phyloP scores from a whole-genome alignment of 2,113 vertebrate genomes.

The sheep (Ovis aries) region DNA sequence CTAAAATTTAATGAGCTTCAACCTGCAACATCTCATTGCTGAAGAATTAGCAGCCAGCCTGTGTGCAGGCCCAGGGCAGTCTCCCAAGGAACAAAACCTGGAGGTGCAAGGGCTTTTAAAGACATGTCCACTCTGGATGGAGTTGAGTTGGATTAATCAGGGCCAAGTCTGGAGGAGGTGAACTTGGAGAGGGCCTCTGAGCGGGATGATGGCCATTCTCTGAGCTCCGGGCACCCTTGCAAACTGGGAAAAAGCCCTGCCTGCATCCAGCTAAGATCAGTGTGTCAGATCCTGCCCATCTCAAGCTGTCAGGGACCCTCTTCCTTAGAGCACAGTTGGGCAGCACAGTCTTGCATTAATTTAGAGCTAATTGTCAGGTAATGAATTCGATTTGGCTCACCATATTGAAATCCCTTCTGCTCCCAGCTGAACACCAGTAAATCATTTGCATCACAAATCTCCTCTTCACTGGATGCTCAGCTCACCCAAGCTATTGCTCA shows the following conservation, averaged over 20 bases:
- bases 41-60: not conserved
- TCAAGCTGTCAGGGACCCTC: constrained; percentile 61
- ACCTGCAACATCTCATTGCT: not conserved
- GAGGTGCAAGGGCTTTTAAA: not conserved
- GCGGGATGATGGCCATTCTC: not conserved
- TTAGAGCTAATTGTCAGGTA: constrained; percentile 79
- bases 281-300: constrained; percentile 31
- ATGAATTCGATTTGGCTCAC: constrained; percentile 76
- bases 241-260: not conserved
- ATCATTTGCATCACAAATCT: constrained; percentile 75
- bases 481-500: constrained; percentile 56
- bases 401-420: constrained; percentile 61
- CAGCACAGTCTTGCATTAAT: constrained; percentile 68
- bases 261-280: not conserved
- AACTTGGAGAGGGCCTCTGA: not conserved
- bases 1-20: not conserved
- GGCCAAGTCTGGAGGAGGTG: not conserved
- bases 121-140: not conserved
- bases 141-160: not conserved
- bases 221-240: not conserved
- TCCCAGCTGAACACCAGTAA: constrained; percentile 69
- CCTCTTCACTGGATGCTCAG: constrained; percentile 41
- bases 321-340: constrained; percentile 61
- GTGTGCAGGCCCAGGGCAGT: not conserved
- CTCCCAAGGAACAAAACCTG: not conserved